A percentile compares a stretch with the other conserved stretches of the same genome.
Conservation (phyloP, 2,888 invertebrate genomes). For the Norana najaformis region DNA sequence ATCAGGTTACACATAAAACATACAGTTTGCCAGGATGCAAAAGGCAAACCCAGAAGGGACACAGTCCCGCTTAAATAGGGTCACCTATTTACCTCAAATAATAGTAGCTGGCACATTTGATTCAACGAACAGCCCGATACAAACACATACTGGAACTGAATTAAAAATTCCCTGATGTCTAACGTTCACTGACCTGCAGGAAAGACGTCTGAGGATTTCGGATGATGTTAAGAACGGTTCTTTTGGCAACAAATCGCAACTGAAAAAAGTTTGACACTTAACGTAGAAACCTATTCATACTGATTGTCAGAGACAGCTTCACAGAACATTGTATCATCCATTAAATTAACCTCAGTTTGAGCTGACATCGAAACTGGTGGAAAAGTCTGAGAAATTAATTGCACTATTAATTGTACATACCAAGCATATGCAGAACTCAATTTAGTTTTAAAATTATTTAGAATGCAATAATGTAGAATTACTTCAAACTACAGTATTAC, state of each 20-base stretch:
- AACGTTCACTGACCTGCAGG: constrained; percentile 39
- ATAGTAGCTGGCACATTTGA: too few species aligned
- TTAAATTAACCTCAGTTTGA: background rate
- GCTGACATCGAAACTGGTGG: background rate
- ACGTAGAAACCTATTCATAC: background rate
- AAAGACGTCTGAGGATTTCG: constrained; percentile 56
- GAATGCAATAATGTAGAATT: too few species aligned
- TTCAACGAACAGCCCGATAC: too few species aligned
- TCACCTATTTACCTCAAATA: too few species aligned
- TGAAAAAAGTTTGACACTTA: constrained; percentile 29
- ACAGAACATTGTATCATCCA: background rate
- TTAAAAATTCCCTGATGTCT: background rate
- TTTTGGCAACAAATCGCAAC: constrained; percentile 40
- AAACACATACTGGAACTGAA: too few species aligned
- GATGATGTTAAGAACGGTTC: constrained; percentile 55
- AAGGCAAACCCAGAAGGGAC: too few species aligned
- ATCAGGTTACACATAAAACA: too few species aligned
- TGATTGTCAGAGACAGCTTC: background rate
- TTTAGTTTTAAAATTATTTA: background rate
- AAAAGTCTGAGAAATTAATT: background rate
- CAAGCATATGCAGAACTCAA: background rate
- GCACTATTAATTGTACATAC: background rate
- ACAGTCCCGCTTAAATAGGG: too few species aligned
- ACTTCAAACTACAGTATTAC: too few species aligned
- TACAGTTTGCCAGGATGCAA: too few species aligned